Evolutionary conservation across 2,113 vertebrate species (phyloP).

Genomic region (Nycticorax nycticorax): DNA sequence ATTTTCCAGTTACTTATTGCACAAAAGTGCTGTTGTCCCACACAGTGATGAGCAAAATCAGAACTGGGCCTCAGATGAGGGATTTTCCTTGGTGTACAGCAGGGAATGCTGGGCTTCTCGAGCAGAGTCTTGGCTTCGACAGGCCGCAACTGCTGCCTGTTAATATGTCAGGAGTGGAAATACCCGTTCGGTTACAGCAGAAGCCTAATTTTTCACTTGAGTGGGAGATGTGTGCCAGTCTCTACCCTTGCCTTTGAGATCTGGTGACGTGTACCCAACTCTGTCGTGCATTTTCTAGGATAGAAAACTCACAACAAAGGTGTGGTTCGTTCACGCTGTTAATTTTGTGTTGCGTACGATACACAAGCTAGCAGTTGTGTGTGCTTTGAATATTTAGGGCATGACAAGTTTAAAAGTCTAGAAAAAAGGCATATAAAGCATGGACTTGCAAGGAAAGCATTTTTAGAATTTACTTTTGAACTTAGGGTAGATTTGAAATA

Average conservation of each 20-base stretch:
- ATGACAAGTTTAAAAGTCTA: not conserved
- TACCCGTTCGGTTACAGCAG: not conserved
- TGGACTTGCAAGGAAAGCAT: not conserved
- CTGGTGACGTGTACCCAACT: not conserved
- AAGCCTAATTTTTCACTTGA: not conserved
- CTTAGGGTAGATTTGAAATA: not conserved
- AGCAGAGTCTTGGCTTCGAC: not conserved
- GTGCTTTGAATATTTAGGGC: not conserved
- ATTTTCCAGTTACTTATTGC: not conserved
- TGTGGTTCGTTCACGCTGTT: accelerated
- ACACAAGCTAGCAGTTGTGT: too few species aligned
- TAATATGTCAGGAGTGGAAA: not conserved
- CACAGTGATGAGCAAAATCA: not conserved
- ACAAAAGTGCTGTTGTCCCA: not conserved
- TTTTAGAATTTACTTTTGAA: not conserved
- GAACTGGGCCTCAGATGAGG: not conserved
- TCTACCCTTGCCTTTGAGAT: not conserved
- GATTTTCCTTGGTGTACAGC: not conserved
- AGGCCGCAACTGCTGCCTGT: accelerated
- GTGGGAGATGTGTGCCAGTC: not conserved
- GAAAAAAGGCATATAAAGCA: not conserved
- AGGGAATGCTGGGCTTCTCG: not conserved
- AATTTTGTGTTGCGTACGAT: not conserved
- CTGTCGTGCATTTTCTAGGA: not conserved
- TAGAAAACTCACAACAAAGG: not conserved